Base-by-base conservation (phyloP, 2,113 vertebrate genomes). In the Sylvietta virens region DNA sequence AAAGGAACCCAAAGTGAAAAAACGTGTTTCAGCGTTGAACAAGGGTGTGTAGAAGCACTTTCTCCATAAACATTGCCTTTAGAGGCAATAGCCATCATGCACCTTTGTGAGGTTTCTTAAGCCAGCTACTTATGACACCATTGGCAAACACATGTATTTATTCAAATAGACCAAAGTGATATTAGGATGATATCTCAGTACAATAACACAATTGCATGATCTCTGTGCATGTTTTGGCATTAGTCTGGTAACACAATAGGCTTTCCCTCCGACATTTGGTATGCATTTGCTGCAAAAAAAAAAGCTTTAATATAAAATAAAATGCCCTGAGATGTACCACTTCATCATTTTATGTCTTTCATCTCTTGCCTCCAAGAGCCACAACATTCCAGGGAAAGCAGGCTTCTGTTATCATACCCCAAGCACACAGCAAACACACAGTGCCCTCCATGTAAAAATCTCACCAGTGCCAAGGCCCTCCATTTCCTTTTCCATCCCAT, bases 351-450 rank as follows among this genome's bases (percentile, higher is more conserved):
- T 48, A 7, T 20, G 48, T 45, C 92, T 98, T 98, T 97, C 94
- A 97, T 95, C 96, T 96, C 91, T 96, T 85, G 58, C 67, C 48
- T 95, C 83, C 8, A 5, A 92, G 92, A 97, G 74, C 73, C 94
- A 81, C 84, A 96, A 20, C 95, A 96, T 97, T 97, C 91, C 97
- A 81, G 1, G 4, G 80, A 95, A 97, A 97, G 86, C 96, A 97
- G 95, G 87, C 64, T 70, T 83, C 27, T 80, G 95, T 97, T 96
- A 95, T 93, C 45, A 5, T n/a, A 74, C 51, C 50, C 82, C 77
- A 86, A 77, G 21, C 86, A 94, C 42, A 77, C 54, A 93, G 73
- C 56, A 88, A 86, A 95, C 23, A 27, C 88, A 86, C 9, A 5
- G 83, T 45, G 53, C 73, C 81, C 61, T 93, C 78, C 81, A 88